A percentile compares a stretch with the other conserved stretches of the same genome.
phyloP scores from a whole-genome alignment of 2,888 invertebrate species.

The Dasysyrphus tricinctus region DNA sequence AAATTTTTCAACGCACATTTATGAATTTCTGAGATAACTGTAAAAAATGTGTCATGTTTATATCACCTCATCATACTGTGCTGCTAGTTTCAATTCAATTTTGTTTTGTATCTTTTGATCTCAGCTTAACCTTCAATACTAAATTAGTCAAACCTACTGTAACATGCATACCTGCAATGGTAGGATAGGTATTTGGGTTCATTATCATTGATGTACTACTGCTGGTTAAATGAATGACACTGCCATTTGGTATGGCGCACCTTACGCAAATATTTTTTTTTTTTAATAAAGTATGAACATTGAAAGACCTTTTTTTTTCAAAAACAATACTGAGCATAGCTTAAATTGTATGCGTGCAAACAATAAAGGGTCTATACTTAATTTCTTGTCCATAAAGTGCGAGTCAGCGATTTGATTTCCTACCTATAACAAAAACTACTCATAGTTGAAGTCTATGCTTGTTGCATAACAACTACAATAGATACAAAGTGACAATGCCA shows the following conservation, averaged over 20 bases:
- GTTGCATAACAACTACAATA: not conserved
- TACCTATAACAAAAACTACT: not conserved
- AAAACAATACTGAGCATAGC: not conserved
- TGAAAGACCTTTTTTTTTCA: not conserved
- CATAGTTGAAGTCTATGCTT: not conserved
- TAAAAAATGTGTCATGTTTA: too few relatives aligned
- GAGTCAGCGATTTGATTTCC: not conserved
- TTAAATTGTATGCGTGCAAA: not conserved
- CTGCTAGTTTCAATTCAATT: not conserved
- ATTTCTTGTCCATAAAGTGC: not conserved
- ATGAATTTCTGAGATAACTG: too few relatives aligned
- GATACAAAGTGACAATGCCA: not conserved
- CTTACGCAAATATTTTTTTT: not conserved
- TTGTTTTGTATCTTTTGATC: not conserved
- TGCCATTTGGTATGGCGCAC: not conserved
- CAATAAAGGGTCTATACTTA: not conserved
- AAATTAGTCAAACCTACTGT: not conserved
- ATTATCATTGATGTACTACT: not conserved
- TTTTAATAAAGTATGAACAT: not conserved
- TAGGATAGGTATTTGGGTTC: too few relatives aligned
- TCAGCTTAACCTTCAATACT: not conserved
- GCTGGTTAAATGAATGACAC: not conserved
- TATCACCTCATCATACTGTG: too few relatives aligned
- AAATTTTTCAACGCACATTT: too few relatives aligned
- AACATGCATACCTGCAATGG: too few relatives aligned